Percentiles rank a stretch among this genome's conserved stretches.
phyloP scores from a whole-genome alignment of 2,888 invertebrate species.

The Coremacera marginata region DNA sequence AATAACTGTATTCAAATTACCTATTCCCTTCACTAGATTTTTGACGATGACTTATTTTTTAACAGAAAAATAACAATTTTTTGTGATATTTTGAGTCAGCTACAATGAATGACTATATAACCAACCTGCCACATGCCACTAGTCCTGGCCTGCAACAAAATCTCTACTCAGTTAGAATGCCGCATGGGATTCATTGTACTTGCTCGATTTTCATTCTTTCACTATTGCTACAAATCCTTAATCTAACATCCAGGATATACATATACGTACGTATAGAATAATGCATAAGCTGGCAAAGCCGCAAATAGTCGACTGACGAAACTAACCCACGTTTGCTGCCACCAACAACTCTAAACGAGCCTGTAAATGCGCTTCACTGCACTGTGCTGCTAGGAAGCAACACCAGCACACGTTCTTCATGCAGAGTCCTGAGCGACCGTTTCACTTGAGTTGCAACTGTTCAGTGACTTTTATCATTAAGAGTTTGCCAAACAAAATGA shows the following conservation, averaged over 20 bases:
- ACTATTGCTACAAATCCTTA: too few species aligned
- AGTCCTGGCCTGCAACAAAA: neutral
- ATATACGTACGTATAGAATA: neutral
- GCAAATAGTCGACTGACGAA: neutral
- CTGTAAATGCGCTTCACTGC: neutral
- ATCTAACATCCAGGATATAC: too few species aligned
- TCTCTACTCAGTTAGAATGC: too few species aligned
- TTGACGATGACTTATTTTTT: too few species aligned
- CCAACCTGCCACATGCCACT: neutral
- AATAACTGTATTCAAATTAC: too few species aligned
- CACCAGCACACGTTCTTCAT: neutral
- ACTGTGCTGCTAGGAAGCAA: neutral
- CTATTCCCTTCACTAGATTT: too few species aligned
- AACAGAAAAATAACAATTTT: too few species aligned
- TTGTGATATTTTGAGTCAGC: too few species aligned
- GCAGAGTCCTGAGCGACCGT: neutral
- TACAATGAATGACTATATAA: neutral
- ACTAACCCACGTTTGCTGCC: neutral
- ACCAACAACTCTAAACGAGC: neutral
- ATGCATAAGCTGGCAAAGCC: neutral
- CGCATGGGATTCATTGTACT: too few species aligned
- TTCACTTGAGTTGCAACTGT: neutral
- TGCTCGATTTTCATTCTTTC: too few species aligned
- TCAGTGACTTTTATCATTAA: constrained; percentile 27
- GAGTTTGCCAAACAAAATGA: neutral